Evolutionary conservation across 2,888 invertebrate species (phyloP), one percentile per base, ranked within the genome.

Genomic region (Cephalotes varians): DNA sequence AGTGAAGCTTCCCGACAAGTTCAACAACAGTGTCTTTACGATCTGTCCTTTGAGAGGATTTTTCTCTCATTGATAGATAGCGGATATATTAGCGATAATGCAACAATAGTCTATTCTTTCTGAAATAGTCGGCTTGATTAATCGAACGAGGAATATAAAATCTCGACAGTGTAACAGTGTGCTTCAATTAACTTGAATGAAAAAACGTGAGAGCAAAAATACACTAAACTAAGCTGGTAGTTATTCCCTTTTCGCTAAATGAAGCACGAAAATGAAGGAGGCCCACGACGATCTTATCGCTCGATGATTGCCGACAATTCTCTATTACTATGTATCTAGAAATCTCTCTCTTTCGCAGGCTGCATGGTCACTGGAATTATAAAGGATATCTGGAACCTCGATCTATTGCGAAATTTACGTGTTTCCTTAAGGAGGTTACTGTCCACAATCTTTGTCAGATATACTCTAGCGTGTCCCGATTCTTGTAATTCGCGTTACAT

Each of bases 241-340:
- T 86, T 76, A 25, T 18, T 65, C 65, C 65, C 90, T 92, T 92
- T 90, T 88, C 89, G 91, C 91, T 88, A 92, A 93, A 93, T 91
- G 93, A 93, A 92, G 88, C 91, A 90, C 90, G 91, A 92, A 91
- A 93, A 93, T 92, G 91, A 93, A 92, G 89, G 85, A 90, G 91
- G 83, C 88, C 82, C 86, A 82, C 83, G 79, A 86, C 85, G 88
- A 90, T 90, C 83, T 25, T 90, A 90, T 90, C 90, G 92, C 90
- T 91, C 93, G 93, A 94, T 94, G 93, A 94, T 94, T 92, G 93
- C 91, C 93, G 93, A 93, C 92, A 94, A 94, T 94, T 93, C 93
- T 93, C 94, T 90, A 94, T 94, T 94, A 94, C 94, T 94, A 94
- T 94, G 94, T 94, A 94, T 94, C 94, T 90, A 86, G 60, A 88